A percentile compares a stretch with the other conserved stretches of the same genome.
Conservation (phyloP, 2,113 vertebrate species). For the Arenaria interpres region DNA sequence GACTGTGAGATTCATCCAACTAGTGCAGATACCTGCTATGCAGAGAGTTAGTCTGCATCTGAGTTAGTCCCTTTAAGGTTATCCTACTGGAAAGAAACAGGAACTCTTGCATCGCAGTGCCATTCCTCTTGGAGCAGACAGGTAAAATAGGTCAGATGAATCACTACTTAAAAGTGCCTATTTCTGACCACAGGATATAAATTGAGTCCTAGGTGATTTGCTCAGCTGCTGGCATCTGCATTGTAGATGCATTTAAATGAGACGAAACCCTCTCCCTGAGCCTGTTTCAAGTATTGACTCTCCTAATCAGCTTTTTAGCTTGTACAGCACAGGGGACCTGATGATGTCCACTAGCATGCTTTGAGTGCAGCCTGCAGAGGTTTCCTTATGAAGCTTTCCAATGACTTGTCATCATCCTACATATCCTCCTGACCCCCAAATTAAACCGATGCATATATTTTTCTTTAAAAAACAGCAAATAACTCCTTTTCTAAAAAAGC, state of each 20-base stretch:
- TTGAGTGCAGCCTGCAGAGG: not conserved
- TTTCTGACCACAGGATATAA: not conserved
- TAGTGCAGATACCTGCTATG: not conserved
- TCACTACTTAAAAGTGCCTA: not conserved
- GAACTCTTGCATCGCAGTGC: not conserved
- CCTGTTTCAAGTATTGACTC: not conserved
- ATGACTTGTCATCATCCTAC: not conserved
- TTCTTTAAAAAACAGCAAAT: not conserved
- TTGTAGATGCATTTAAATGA: not conserved
- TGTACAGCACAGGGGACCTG: not conserved
- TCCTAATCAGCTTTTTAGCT: not conserved
- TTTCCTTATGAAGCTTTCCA: not conserved
- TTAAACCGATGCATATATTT: not conserved
- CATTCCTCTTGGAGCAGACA: not conserved
- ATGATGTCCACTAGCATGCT: not conserved
- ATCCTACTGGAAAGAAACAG: not conserved
- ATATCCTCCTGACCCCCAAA: not conserved
- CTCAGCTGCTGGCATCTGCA: not conserved
- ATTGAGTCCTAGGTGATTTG: not conserved
- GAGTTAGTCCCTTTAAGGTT: not conserved
- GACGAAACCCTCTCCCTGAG: not conserved
- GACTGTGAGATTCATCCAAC: not conserved
- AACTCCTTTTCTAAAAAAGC: not conserved
- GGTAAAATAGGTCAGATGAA: slow-evolving; percentile 15
- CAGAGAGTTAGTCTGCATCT: not conserved